Evolutionary conservation across 2,888 invertebrate species (phyloP).

Genomic region (Venusia cambrica): DNA sequence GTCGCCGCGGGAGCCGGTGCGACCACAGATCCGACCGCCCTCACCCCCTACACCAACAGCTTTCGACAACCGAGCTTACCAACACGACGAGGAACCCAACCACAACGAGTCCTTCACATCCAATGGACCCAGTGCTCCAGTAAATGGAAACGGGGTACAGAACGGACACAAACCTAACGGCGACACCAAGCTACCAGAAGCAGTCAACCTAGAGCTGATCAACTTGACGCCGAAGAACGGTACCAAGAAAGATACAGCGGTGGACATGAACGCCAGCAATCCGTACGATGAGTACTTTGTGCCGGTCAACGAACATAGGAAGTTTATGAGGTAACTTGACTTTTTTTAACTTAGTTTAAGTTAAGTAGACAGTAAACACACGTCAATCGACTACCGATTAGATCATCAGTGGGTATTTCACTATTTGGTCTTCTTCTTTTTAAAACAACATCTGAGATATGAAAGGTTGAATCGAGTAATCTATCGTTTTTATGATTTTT

Average conservation of each 20-base stretch:
- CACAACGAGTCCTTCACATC: slow-evolving; percentile 77
- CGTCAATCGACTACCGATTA: too few relatives aligned
- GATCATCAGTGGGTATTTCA: too few relatives aligned
- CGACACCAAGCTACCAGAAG: slow-evolving; percentile 82
- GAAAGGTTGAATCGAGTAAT: too few relatives aligned
- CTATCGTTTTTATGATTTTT: too few relatives aligned
- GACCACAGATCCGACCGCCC: slow-evolving; percentile 70
- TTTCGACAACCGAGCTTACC: slow-evolving; percentile 74
- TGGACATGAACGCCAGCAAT: slow-evolving; percentile 84
- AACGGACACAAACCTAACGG: slow-evolving; percentile 70
- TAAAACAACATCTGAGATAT: too few relatives aligned
- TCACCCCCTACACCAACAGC: slow-evolving; percentile 63
- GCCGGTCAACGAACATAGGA: slow-evolving; percentile 91
- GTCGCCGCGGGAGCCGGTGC: slow-evolving; percentile 73
- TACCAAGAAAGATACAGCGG: slow-evolving; percentile 83
- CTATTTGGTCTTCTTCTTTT: too few relatives aligned
- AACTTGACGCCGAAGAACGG: slow-evolving; percentile 84
- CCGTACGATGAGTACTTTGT: slow-evolving; percentile 93
- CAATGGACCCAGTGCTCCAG: slow-evolving; percentile 52
- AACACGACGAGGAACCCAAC: slow-evolving; percentile 67
- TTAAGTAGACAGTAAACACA: too few relatives aligned
- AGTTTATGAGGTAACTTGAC: slow-evolving; percentile 87
- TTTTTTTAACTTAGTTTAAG: neutral
- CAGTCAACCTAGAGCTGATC: slow-evolving; percentile 89
- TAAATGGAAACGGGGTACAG: slow-evolving; percentile 29